These are phyloP conservation scores for Ia io DNA, from an alignment of 2,113 vertebrate species.

Conservation along the genomic window DNA sequence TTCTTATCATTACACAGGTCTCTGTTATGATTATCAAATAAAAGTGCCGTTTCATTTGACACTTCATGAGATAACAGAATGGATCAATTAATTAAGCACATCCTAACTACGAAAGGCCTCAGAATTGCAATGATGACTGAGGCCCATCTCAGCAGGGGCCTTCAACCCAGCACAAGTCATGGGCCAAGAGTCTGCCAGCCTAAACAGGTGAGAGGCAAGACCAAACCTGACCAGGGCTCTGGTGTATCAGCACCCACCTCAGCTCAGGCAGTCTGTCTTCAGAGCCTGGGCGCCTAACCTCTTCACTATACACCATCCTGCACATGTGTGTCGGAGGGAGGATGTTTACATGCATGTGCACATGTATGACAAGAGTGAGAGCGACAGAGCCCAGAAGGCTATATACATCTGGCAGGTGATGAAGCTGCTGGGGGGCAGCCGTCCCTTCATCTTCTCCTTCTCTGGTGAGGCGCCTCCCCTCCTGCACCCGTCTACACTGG, in stretches of 20 bases:
- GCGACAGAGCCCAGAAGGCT: neutral
- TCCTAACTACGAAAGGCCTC: neutral
- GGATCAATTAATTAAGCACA: neutral
- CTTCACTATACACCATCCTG: neutral
- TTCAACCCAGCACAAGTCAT: neutral
- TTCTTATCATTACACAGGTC: neutral
- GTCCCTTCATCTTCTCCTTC: neutral
- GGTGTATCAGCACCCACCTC: neutral
- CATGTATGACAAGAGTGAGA: neutral
- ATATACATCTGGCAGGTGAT: neutral
- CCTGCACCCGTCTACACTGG: neutral
- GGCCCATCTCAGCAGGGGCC: rapidly evolving
- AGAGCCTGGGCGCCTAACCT: neutral
- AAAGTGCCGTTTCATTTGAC: neutral
- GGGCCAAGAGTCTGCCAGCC: rapidly evolving
- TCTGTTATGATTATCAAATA: neutral
- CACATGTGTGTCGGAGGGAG: rapidly evolving
- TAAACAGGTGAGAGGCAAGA: neutral
- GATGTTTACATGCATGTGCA: rapidly evolving
- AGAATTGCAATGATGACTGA: neutral
- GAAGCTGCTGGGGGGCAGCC: neutral
- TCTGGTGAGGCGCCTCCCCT: neutral
- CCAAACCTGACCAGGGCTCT: neutral
- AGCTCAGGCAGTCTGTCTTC: neutral
- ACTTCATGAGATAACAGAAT: neutral